Evolutionary conservation across 2,888 invertebrate genomes (phyloP), one percentile per base, ranked within the genome.

Genomic region (Xestoiulus laeticollis): DNA sequence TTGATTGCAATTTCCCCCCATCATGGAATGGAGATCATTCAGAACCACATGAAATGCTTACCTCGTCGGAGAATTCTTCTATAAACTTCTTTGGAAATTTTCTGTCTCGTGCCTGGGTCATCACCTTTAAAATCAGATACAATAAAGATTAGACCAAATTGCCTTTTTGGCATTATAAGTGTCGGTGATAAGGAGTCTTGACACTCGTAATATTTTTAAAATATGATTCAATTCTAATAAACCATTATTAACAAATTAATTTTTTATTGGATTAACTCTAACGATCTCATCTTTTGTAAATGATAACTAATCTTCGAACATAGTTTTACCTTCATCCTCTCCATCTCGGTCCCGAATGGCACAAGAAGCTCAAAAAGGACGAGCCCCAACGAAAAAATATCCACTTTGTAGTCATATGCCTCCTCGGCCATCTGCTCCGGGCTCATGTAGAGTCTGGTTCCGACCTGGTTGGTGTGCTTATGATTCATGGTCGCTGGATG

Each of bases 381-480:
- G 88, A 99, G 93, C 0, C 98, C 99, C 89, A 99, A 93, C 0
- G 98, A 97, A 93, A 96, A 99, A 89, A 99, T 98, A 92, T 99
- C 99, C 87, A 98, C 98, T 92, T 98, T 98, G 92, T 95, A 96
- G 91, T 95, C 95, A 92, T 97, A 97, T 5, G 68, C 6, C 10
- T 26, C 68, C 68, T 68, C 38, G 78, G 38, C 33, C 89, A 94
- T 94, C 93, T 99, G 99, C 91, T 99, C 99, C 0, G 99, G 99
- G 68, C 98, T 98, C 99, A 99, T 99, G 92, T 99, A 99, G 1
- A 99, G 93, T 89, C 96, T 95, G 0, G 99, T 99, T 33, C 99
- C 98, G 68, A 95, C 95, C 89, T 94, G 93, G 84, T 94, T 93
- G 0, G 94, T 94, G 89, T 94, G 93, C n/a, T 91, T 87, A n/a